Conservation (phyloP, 2,797 vertebrate species). For the Enoplosus armatus region DNA sequence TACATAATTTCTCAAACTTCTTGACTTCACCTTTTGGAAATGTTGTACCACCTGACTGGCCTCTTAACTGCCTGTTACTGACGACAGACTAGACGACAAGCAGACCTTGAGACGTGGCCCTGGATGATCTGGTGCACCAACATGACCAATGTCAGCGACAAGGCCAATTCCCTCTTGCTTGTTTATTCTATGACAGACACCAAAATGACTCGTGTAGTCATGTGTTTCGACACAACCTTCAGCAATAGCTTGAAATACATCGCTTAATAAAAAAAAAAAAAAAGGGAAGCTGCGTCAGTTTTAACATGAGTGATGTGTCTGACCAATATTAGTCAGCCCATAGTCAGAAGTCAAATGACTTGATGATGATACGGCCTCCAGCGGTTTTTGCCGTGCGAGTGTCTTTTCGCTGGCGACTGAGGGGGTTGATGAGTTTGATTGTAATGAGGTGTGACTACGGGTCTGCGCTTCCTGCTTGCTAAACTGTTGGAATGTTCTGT, state of each 20-base stretch:
- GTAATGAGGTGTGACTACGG: constrained; percentile 73
- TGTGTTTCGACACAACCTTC: constrained; percentile 21
- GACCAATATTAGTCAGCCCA: constrained; percentile 64
- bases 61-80: constrained; percentile 1
- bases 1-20: not conserved
- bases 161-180: constrained; percentile 17
- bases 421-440: constrained; percentile 73
- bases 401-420: constrained; percentile 46
- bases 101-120: constrained; percentile 43
- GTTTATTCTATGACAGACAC: not conserved
- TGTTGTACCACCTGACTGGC: constrained; percentile 1
- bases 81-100: constrained; percentile 19
- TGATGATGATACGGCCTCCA: constrained; percentile 43
- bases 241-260: not conserved
- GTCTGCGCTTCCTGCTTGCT: constrained; percentile 77
- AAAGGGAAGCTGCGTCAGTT: constrained; percentile 44
- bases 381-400: not conserved
- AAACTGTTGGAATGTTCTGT: constrained; percentile 78
- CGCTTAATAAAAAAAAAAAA: too few relatives aligned
- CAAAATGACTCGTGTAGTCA: constrained; percentile 42
- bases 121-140: constrained; percentile 20
- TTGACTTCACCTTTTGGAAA: constrained; percentile 22
- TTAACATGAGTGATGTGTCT: constrained; percentile 39
- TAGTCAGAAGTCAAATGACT: constrained; percentile 73
- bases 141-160: constrained; percentile 16